Base-by-base conservation (phyloP, 2,113 vertebrate genomes). In the Osmerus eperlanus region DNA sequence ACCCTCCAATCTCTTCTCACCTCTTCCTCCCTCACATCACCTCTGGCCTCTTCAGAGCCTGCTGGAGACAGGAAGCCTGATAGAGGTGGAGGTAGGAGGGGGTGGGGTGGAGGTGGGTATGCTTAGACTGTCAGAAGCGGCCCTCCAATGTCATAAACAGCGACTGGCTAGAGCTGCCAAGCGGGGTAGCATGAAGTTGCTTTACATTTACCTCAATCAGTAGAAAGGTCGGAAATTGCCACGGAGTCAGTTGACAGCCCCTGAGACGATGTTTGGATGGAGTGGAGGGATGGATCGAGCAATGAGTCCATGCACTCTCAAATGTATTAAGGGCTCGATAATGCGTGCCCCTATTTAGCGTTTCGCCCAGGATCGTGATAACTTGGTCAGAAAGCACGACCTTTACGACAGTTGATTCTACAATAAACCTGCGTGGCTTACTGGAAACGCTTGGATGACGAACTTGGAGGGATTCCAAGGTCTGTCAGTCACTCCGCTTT, bases 361-460 rank as follows among this genome's bases (percentile, higher is more conserved):
- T 47, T 47, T 47, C 41, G 9, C 8, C 9, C 41, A 16, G n/a
- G 54, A 18, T 56, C 14, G n/a, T n/a, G 54, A n/a, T 56, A 56
- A 56, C 54, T n/a, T 56, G 54, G n/a, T 56, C 54, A 18, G 54
- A 56, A 15, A 29, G 60, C 25, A 28, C 28, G 25, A 62, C 21
- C 25, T 15, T 47, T 47, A 25, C 21, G 60, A 62, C 60, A 56
- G 54, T 56, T 56, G 18, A 19, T 23, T 60, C 58, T 19, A 21
- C 21, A 21, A 19, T 60, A 23, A 23, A 60, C 18, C 55, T 65
- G 65, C 66, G 47, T 53, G 70, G 81, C 60, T 87, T 79, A n/a
- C 82, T 82, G 82, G 82, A 84, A 85, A 66, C 75, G 84, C 61
- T 80, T 29, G 23, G 59, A 51, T 79, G 76, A 80, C 81, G 79